Evolutionary conservation across 2,797 vertebrate species (phyloP).

Genomic region (Artibeus lituratus): DNA sequence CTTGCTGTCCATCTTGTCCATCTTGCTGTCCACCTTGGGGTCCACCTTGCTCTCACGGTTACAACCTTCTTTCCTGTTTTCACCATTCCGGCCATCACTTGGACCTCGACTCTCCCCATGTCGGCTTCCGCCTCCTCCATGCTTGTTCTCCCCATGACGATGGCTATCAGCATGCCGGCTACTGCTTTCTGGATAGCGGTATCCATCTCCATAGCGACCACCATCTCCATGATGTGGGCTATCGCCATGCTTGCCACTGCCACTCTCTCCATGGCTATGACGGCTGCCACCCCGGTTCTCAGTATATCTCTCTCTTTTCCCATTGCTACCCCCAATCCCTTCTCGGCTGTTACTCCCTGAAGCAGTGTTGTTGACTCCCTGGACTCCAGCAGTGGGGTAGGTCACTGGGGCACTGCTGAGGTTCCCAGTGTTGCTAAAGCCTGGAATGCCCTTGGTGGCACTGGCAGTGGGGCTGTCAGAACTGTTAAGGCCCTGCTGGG

Average conservation of each 20-base stretch:
- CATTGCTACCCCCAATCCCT: constrained; percentile 66
- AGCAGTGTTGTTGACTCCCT: constrained; percentile 70
- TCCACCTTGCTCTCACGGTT: constrained; percentile 74
- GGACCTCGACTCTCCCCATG: constrained; percentile 79
- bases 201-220: constrained; percentile 78
- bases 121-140: constrained; percentile 77
- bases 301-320: constrained; percentile 52
- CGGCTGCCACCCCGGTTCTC: constrained; percentile 58
- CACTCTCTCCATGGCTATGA: constrained; percentile 80
- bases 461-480: constrained; percentile 65
- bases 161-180: constrained; percentile 79
- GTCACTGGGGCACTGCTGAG: constrained; percentile 89
- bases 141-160: constrained; percentile 78
- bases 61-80: constrained; percentile 72
- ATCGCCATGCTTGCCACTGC: constrained; percentile 78
- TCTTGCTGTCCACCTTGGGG: constrained; percentile 80
- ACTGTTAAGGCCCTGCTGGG: constrained; percentile 71
- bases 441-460: constrained; percentile 81
- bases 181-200: constrained; percentile 79
- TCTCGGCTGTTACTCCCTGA: constrained; percentile 76
- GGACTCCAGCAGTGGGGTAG: constrained; percentile 70
- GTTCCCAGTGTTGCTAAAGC: constrained; percentile 91
- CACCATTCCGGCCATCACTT: constrained; percentile 80
- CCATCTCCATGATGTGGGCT: constrained; percentile 72
- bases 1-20: constrained; percentile 83